A percentile compares a stretch with the other conserved stretches of the same genome.
These are phyloP conservation scores for Camponotus floridanus DNA, from an alignment of 1,140 invertebrate genomes.

Conservation along the genomic window DNA sequence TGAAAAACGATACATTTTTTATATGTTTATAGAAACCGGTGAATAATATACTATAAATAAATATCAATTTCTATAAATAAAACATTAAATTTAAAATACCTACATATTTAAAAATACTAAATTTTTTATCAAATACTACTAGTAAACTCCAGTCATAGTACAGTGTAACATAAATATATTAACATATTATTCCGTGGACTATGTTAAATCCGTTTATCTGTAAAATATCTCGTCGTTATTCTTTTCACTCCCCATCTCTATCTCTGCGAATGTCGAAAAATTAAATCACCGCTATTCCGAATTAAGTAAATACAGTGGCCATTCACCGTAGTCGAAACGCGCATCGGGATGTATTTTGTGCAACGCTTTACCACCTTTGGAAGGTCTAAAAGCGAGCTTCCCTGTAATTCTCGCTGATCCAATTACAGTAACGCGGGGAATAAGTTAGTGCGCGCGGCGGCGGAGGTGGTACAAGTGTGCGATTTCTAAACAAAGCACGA, in stretches of 20 bases:
- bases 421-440: constrained; percentile 78
- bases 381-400: constrained; percentile 73
- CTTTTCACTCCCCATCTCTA: no score
- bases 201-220: constrained; percentile 6
- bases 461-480: constrained; percentile 70
- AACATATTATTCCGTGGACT: not conserved
- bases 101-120: not conserved
- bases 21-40: not conserved
- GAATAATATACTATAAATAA: not conserved
- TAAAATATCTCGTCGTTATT: not conserved
- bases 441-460: constrained; percentile 70
- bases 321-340: constrained; percentile 39
- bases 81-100: constrained; percentile 22
- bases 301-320: constrained; percentile 44
- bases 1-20: not conserved
- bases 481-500: constrained; percentile 81
- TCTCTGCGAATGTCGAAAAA: constrained; percentile 27
- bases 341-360: constrained; percentile 56
- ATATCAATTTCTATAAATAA: not conserved
- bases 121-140: constrained; percentile 21
- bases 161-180: not conserved
- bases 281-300: constrained; percentile 41
- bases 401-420: constrained; percentile 78
- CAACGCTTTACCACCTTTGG: constrained; percentile 57
- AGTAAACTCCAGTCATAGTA: not conserved